Percentiles rank a stretch among this genome's conserved stretches.
Evolutionary conservation across 2,888 invertebrate species (phyloP).

Genomic region (Limnephilus rhombicus): DNA sequence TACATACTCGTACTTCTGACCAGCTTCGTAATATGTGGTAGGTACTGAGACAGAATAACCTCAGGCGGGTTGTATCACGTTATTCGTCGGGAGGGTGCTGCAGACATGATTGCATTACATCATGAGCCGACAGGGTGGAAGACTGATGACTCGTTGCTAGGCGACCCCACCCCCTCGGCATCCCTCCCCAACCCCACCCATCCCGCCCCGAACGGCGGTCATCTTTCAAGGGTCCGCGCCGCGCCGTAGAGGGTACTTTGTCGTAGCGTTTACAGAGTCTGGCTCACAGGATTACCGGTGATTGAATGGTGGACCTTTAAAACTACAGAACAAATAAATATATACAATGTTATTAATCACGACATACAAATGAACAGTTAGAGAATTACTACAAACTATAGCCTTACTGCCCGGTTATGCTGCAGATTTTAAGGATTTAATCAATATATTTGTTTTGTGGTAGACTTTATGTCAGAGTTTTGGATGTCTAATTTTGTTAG

Average conservation of each 20-base stretch:
- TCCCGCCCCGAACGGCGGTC: background rate
- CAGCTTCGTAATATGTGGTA: constrained; percentile 1
- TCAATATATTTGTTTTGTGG: no score
- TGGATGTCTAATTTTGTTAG: background rate
- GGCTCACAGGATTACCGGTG: background rate
- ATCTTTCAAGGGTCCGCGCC: constrained; percentile 41
- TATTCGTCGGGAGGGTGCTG: constrained; percentile 16
- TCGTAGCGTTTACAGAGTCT: background rate
- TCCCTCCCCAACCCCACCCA: background rate
- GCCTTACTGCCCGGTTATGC: no score
- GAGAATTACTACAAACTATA: no score
- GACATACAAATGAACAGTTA: background rate
- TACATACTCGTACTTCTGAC: background rate
- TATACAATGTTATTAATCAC: background rate
- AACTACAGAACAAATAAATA: background rate
- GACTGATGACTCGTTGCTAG: constrained; percentile 60
- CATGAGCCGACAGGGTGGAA: constrained; percentile 56
- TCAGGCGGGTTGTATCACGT: background rate
- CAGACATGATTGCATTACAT: constrained; percentile 64
- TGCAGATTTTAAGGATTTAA: no score
- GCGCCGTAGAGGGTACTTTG: constrained; percentile 21
- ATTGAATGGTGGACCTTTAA: background rate
- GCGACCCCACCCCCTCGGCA: constrained; percentile 33
- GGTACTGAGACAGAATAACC: constrained; percentile 17
- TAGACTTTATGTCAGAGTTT: background rate